phyloP scores from a whole-genome alignment of 53 echinoderm and acorn worm species.

The Echinometra lucunter region DNA sequence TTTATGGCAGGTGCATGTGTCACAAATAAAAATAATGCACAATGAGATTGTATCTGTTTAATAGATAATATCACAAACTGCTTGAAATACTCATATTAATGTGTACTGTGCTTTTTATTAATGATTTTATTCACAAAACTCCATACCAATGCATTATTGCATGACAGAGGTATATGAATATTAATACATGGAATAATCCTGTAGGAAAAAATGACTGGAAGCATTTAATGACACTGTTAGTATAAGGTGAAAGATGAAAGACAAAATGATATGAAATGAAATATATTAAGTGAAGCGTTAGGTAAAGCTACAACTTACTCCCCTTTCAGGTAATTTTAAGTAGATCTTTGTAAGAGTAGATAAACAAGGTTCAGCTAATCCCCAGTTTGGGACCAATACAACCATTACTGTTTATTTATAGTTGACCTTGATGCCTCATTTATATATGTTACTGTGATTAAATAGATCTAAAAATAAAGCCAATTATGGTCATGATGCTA shows the following conservation, averaged over 20 bases:
- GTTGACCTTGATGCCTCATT: too few species aligned
- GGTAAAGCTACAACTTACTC: background rate
- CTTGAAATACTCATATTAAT: too few species aligned
- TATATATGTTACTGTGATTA: too few species aligned
- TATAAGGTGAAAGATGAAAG: background rate
- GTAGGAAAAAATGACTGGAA: background rate
- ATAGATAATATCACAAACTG: too few species aligned
- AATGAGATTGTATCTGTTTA: too few species aligned
- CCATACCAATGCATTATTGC: background rate
- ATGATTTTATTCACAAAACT: background rate
- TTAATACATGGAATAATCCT: background rate
- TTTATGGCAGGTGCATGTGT: too few species aligned
- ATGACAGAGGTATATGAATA: background rate
- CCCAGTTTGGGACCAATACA: background rate
- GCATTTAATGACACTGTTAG: background rate
- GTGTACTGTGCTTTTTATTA: background rate
- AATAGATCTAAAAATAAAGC: too few species aligned
- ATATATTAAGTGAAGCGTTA: background rate
- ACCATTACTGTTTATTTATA: too few species aligned
- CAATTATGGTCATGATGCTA: too few species aligned
- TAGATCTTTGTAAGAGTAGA: too few species aligned
- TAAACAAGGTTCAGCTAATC: background rate
- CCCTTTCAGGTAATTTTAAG: too few species aligned
- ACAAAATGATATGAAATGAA: background rate
- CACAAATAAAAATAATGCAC: too few species aligned